phyloP scores from a whole-genome alignment of 1,140 invertebrate species.

The Capitella teleta region DNA sequence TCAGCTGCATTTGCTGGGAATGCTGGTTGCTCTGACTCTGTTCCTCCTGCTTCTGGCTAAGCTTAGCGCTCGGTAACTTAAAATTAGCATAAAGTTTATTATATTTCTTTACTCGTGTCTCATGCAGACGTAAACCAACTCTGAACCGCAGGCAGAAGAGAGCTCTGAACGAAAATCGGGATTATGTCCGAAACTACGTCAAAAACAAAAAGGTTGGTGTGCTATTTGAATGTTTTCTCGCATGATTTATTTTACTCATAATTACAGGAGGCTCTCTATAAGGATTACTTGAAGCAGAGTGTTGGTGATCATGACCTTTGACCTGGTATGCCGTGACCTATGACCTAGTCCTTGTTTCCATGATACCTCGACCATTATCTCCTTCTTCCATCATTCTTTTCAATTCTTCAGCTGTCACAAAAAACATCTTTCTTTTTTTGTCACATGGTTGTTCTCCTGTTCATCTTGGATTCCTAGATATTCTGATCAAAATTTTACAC shows the following conservation, averaged over 20 bases:
- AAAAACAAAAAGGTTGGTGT: constrained; percentile 44
- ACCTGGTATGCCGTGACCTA: constrained; percentile 5
- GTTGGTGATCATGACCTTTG: constrained; percentile 47
- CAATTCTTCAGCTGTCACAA: no score
- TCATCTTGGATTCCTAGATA: no score
- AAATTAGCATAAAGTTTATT: constrained; percentile 3
- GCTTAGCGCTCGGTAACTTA: neutral
- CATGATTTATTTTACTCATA: neutral
- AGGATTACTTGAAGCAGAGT: constrained; percentile 47
- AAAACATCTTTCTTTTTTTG: no score
- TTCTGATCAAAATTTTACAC: no score
- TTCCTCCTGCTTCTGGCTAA: neutral
- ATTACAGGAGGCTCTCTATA: constrained; percentile 45
- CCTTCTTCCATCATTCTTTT: no score
- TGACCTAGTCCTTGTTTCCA: no score
- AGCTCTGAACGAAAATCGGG: constrained; percentile 40
- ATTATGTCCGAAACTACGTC: constrained; percentile 43
- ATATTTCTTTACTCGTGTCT: constrained; percentile 8
- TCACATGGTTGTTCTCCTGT: no score
- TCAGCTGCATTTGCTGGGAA: neutral
- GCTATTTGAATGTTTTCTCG: neutral
- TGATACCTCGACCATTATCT: no score
- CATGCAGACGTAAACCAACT: constrained; percentile 35
- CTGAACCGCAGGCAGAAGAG: constrained; percentile 43
- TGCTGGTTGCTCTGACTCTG: neutral